Evolutionary conservation across 1,140 invertebrate species (phyloP).

Genomic region (Metaphire vulgaris): DNA sequence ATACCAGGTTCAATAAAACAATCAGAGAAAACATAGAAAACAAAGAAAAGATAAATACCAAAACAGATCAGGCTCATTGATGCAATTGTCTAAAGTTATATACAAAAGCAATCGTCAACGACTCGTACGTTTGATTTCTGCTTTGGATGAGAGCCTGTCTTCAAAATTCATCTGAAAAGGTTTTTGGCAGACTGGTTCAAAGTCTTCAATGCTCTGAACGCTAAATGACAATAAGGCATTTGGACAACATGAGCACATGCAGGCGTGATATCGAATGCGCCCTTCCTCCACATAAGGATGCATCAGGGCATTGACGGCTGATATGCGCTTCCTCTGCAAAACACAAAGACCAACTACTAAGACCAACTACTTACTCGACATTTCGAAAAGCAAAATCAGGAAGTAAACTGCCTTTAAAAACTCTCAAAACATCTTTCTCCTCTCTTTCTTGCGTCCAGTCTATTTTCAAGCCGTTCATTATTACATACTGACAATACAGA

Average conservation of each 20-base stretch:
- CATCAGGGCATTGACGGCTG: conserved; percentile 83
- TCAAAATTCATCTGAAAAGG: conserved; percentile 92
- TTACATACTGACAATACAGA: too few relatives aligned
- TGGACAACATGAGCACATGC: conserved; percentile 98
- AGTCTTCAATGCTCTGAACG: conserved; percentile 63
- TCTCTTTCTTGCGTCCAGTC: too few relatives aligned
- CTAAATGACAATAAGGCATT: conserved; percentile 55
- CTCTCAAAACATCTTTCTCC: too few relatives aligned
- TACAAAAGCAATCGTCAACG: background rate
- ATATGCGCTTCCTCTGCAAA: conserved; percentile 80
- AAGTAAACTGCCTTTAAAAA: too few relatives aligned
- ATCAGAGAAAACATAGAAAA: too few relatives aligned
- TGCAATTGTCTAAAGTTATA: background rate
- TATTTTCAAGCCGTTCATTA: too few relatives aligned
- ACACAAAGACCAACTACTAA: background rate
- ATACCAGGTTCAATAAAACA: too few relatives aligned
- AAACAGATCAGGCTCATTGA: too few relatives aligned
- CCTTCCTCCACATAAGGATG: conserved; percentile 97
- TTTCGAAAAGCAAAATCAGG: background rate
- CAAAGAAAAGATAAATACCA: too few relatives aligned
- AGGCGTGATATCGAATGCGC: conserved; percentile 93
- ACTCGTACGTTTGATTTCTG: conserved; percentile 1
- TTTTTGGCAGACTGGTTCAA: conserved; percentile 80
- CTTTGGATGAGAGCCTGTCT: conserved; percentile 76
- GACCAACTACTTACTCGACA: background rate